Percentiles rank a stretch among this genome's conserved stretches.
Evolutionary conservation across 1,140 invertebrate genomes (phyloP).

Genomic region (Heliconius melpomene): DNA sequence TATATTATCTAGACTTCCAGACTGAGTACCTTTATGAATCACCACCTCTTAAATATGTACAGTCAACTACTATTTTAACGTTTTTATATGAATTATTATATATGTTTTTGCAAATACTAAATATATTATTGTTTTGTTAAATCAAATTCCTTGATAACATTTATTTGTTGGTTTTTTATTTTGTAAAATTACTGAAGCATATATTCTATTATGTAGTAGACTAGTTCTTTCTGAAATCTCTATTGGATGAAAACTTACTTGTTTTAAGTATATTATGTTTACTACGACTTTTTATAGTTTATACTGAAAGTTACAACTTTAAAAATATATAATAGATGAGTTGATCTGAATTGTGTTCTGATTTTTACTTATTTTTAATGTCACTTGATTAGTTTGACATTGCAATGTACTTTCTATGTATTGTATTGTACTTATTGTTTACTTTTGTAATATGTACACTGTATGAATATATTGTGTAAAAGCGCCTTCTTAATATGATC

Average conservation of each 20-base stretch:
- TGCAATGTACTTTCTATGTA: conserved; percentile 17
- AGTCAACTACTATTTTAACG: not conserved
- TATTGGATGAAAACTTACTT: not conserved
- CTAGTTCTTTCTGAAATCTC: not conserved
- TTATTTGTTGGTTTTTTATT: not conserved
- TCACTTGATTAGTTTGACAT: conserved; percentile 19
- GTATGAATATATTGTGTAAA: conserved; percentile 23
- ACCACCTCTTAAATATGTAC: not conserved
- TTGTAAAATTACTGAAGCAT: not conserved
- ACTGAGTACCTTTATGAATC: conserved; percentile 12
- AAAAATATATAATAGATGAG: no score
- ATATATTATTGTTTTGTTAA: not conserved
- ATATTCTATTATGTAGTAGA: not conserved
- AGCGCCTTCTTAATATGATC: conserved; percentile 36
- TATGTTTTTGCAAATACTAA: not conserved
- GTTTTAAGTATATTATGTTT: not conserved
- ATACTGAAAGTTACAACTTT: not conserved
- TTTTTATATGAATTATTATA: not conserved
- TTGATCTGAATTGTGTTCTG: not conserved
- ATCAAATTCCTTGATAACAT: not conserved
- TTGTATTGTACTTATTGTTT: conserved; percentile 28
- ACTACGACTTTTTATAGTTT: not conserved
- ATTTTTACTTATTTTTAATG: conserved; percentile 7
- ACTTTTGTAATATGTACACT: conserved; percentile 18
- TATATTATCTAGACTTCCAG: not conserved